These are phyloP conservation scores for Mallateleia sp. DNA, from an alignment of 2,888 invertebrate species.

Conservation along the genomic window DNA sequence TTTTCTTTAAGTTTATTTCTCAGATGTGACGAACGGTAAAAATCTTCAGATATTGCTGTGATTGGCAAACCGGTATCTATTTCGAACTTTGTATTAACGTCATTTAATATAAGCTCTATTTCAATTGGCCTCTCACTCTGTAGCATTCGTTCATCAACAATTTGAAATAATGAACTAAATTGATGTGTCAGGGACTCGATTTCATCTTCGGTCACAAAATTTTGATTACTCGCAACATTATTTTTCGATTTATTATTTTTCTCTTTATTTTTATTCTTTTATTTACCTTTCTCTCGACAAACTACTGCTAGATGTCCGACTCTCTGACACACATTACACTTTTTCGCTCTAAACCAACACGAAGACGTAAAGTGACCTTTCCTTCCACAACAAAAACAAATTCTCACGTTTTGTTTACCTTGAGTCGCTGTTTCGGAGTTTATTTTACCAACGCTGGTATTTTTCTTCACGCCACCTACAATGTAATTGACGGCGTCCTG, in stretches of 20 bases:
- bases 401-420: too few species aligned
- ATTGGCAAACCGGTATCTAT: constrained; percentile 69
- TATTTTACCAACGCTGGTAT: too few species aligned
- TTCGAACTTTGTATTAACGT: constrained; percentile 42
- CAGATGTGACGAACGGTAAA: constrained; percentile 28
- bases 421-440: background rate
- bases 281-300: constrained; percentile 7
- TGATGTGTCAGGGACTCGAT: constrained; percentile 2
- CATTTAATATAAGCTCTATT: constrained; percentile 21
- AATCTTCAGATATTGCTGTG: constrained; percentile 62
- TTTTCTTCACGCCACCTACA: too few species aligned
- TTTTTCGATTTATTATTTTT: background rate
- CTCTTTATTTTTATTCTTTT: background rate
- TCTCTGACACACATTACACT: constrained; percentile 34
- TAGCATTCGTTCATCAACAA: background rate
- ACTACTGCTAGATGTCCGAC: constrained; percentile 11
- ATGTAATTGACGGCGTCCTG: too few species aligned
- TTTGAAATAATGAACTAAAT: constrained; percentile 43
- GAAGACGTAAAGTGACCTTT: too few species aligned
- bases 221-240: constrained; percentile 1
- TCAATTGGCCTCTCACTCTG: constrained; percentile 26
- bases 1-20: too few species aligned
- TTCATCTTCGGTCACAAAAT: constrained; percentile 9
- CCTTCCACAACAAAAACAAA: constrained; percentile 37
- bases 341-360: too few species aligned